Conservation (phyloP, 2,113 vertebrate species). For the Ahaetulla prasina region DNA sequence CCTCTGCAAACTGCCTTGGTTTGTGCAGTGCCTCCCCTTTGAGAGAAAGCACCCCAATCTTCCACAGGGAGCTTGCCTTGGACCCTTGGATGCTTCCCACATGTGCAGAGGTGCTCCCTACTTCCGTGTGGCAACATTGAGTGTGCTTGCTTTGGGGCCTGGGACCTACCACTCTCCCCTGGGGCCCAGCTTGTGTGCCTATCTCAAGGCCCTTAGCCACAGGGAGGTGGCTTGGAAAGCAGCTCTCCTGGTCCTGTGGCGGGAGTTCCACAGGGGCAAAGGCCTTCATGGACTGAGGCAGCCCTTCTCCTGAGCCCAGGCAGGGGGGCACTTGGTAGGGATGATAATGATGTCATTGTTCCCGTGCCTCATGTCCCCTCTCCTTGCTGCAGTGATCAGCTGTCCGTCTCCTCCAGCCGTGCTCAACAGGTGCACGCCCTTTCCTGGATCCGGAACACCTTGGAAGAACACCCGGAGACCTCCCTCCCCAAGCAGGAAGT, state of each 20-base stretch:
- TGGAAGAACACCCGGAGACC: conserved; percentile 96
- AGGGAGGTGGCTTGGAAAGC: background rate
- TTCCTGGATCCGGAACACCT: conserved; percentile 93
- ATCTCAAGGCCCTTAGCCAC: background rate
- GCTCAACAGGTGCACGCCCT: conserved; percentile 96
- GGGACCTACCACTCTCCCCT: background rate
- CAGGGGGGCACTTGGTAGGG: too few relatives aligned
- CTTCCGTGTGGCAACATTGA: background rate
- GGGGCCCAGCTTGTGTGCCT: background rate
- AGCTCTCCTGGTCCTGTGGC: background rate
- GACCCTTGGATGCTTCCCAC: background rate
- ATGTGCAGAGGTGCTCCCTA: background rate
- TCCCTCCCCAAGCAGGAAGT: conserved; percentile 99
- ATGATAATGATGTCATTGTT: background rate
- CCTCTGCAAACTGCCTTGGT: background rate
- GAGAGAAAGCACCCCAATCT: background rate
- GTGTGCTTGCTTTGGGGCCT: background rate
- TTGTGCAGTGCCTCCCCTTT: background rate
- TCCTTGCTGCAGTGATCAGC: conserved; percentile 80
- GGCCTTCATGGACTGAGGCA: background rate
- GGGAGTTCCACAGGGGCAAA: background rate
- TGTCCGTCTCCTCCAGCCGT: conserved; percentile 90
- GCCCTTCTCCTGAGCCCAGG: background rate
- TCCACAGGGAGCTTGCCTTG: background rate
- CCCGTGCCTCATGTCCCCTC: background rate